Conservation (phyloP, 2,797 vertebrate species). For the Gobionotothen gibberifrons region DNA sequence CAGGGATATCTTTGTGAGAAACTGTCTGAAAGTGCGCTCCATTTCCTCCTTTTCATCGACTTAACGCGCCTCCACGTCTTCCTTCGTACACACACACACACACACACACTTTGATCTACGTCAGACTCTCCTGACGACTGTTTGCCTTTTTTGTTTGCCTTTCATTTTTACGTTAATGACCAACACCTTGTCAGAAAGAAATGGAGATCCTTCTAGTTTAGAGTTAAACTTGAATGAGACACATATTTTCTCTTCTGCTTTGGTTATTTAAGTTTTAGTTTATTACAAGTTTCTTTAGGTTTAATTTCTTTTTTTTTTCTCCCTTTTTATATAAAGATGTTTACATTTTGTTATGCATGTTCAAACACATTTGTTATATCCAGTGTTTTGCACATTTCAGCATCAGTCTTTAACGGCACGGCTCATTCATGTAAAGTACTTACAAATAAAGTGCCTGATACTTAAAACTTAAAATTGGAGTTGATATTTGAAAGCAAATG, state of each 20-base stretch:
- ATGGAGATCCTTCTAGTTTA: constrained; percentile 12
- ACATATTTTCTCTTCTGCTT: constrained; percentile 25
- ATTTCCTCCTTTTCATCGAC: not conserved
- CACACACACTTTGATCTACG: constrained; percentile 9
- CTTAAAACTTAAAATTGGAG: constrained; percentile 32
- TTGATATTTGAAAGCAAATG: constrained; percentile 27
- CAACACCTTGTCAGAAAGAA: not conserved
- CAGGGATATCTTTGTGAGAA: not conserved
- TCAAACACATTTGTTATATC: constrained; percentile 53
- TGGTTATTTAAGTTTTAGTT: constrained; percentile 69
- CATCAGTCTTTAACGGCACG: constrained; percentile 50
- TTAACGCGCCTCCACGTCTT: not conserved
- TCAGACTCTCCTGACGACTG: constrained; percentile 18
- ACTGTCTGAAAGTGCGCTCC: not conserved
- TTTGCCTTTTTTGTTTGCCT: constrained; percentile 16
- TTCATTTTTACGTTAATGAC: constrained; percentile 25
- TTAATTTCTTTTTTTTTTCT: constrained; percentile 9
- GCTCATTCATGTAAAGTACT: constrained; percentile 47
- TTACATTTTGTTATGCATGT: constrained; percentile 80
- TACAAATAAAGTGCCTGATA: constrained; percentile 69
- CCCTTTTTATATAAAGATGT: constrained; percentile 52
- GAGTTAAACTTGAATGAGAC: constrained; percentile 43
- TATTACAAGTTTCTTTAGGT: constrained; percentile 47
- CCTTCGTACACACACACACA: no score
- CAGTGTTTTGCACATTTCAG: constrained; percentile 74